Evolutionary conservation across 2,888 invertebrate genomes (phyloP), one percentile per base, ranked within the genome.

Genomic region (Epiblema foenella): DNA sequence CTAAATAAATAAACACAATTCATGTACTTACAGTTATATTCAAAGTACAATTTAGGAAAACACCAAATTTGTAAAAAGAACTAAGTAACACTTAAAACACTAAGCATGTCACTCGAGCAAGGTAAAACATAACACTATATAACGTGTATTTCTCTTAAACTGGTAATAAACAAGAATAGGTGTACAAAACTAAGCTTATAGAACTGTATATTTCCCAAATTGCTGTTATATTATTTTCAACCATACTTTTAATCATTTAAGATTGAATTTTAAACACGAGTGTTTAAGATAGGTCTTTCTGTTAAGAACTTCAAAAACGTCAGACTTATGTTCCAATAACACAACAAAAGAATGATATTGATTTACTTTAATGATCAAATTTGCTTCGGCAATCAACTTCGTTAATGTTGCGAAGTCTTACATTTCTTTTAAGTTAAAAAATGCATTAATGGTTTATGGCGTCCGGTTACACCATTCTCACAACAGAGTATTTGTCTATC

Each of bases 301-400:
- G 15, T 15, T 9, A n/a, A 24, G 12, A 2, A 56, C 54, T 12
- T 49, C 18, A 20, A 9, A 60, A 20, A 5, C 33, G 18, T 56
- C n/a, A 12, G 9, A 17, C 68, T 39, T 39, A 60, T 68, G 42
- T 60, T 42, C 29, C 24, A 54, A 29, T 70, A 59, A 24, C 12
- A 60, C 12, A 66, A 65, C 59, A 70, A 70, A 70, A 68, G 54
- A 24, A 56, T 56, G 54, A 20, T 29, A 65, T 60, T 20, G 42
- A 69, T 58, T 57, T 60, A 54, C 12, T 24, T 54, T 59, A 59
- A 70, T 60, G 59, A 54, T 29, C 65, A 12, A 65, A 59, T 70
- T 66, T 46, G 46, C 46, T 57, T 46, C 17, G 46, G 59, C 65
- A 66, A 52, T 70, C n/a, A 17, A 37, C 59, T 60, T 54, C 3